These are phyloP conservation scores for Apis mellifera DNA, from an alignment of 1,140 invertebrate species.

Conservation along the genomic window DNA sequence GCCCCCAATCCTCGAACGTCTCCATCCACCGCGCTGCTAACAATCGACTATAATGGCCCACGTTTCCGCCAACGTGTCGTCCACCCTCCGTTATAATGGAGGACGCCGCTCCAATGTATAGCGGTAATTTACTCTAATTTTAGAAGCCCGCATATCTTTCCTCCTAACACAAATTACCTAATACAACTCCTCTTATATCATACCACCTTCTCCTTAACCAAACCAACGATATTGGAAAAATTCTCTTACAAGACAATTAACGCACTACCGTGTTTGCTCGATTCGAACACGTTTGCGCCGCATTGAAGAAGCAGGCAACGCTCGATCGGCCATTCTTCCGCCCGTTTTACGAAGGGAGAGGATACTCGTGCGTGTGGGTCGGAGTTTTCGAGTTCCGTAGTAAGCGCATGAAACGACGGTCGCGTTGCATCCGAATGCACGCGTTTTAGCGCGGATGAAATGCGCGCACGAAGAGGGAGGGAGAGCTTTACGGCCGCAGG, in stretches of 20 bases:
- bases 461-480: slow-evolving; percentile 64
- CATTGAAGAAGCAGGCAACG: neutral
- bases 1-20: too few relatives aligned
- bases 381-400: slow-evolving; percentile 49
- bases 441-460: slow-evolving; percentile 76
- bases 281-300: too few relatives aligned
- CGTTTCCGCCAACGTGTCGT: neutral
- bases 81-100: slow-evolving; percentile 19
- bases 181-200: too few relatives aligned
- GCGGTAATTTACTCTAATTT: slow-evolving; percentile 21
- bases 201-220: too few relatives aligned
- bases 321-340: slow-evolving; percentile 36
- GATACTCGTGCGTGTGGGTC: neutral
- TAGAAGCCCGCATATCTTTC: slow-evolving; percentile 34
- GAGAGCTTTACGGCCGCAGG: slow-evolving; percentile 60
- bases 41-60: neutral
- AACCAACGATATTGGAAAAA: too few relatives aligned
- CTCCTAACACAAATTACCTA: neutral
- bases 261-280: too few relatives aligned
- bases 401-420: slow-evolving; percentile 69
- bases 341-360: too few relatives aligned
- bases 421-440: slow-evolving; percentile 68
- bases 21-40: too few relatives aligned
- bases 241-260: too few relatives aligned
- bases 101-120: slow-evolving; percentile 16